phyloP scores from a whole-genome alignment of 2,797 vertebrate species.

The Dallia pectoralis region DNA sequence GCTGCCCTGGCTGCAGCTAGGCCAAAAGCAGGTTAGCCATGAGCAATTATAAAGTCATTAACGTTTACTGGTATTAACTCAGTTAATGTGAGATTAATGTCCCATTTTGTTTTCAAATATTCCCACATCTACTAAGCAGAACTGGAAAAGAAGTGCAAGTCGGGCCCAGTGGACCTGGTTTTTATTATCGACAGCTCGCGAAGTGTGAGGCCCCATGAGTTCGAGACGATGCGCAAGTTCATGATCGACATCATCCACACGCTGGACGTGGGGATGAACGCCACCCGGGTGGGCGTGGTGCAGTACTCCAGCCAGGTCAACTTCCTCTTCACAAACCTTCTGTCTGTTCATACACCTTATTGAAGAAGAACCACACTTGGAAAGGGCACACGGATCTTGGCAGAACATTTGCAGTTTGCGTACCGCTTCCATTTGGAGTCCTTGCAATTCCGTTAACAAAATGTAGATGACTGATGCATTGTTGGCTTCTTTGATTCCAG shows the following conservation, averaged over 20 bases:
- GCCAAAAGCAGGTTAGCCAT: slow-evolving; percentile 71
- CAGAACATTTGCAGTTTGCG: background rate
- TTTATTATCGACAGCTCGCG: slow-evolving; percentile 98
- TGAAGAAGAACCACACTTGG: background rate
- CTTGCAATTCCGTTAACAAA: background rate
- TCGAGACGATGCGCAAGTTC: slow-evolving; percentile 94
- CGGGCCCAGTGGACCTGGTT: slow-evolving; percentile 90
- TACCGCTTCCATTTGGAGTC: background rate
- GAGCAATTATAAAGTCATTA: slow-evolving; percentile 3
- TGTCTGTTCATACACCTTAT: background rate
- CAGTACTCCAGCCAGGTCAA: slow-evolving; percentile 96
- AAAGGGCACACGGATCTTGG: background rate
- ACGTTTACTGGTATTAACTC: slow-evolving; percentile 26
- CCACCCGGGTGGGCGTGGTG: slow-evolving; percentile 89
- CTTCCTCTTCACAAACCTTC: slow-evolving; percentile 34
- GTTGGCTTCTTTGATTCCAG: slow-evolving; percentile 53
- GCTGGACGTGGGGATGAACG: slow-evolving; percentile 81
- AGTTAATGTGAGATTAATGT: background rate
- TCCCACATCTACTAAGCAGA: slow-evolving; percentile 41
- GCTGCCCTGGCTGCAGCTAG: slow-evolving; percentile 70
- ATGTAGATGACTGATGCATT: background rate
- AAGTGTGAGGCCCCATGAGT: slow-evolving; percentile 93
- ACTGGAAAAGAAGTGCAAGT: slow-evolving; percentile 80
- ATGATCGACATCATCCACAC: slow-evolving; percentile 90
- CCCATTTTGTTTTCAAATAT: background rate